Evolutionary conservation across 2,888 invertebrate species (phyloP).

Genomic region (Drepanosiphum platanoidis): DNA sequence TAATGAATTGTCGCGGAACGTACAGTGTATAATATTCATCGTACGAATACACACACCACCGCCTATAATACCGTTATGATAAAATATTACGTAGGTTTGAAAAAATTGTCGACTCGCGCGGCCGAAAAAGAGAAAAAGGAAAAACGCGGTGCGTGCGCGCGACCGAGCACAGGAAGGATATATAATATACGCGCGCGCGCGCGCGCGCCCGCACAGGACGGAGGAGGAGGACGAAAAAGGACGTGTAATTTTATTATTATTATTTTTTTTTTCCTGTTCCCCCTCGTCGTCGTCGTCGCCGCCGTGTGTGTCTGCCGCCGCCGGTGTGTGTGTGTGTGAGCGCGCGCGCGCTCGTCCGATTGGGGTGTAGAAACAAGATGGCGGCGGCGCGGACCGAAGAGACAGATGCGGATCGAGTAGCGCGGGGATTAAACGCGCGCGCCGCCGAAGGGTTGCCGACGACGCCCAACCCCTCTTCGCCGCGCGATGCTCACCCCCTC

Average conservation of each 20-base stretch:
- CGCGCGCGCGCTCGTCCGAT: constrained; percentile 40
- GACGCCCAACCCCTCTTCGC: constrained; percentile 41
- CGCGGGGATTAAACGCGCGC: constrained; percentile 53
- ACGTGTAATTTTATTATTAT: constrained; percentile 52
- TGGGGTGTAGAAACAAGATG: constrained; percentile 62
- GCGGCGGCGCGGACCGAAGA: constrained; percentile 11
- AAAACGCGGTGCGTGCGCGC: constrained; percentile 5
- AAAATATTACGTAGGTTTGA: too few relatives aligned
- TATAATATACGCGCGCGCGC: neutral
- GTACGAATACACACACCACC: too few relatives aligned
- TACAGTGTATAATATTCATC: neutral
- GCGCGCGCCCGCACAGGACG: too few relatives aligned
- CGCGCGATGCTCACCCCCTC: too few relatives aligned
- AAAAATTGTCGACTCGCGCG: neutral
- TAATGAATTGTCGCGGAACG: too few relatives aligned
- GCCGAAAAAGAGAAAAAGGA: neutral
- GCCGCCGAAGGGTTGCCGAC: constrained; percentile 46
- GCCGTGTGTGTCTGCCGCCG: constrained; percentile 30
- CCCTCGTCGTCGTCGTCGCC: neutral
- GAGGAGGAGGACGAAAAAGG: constrained; percentile 41
- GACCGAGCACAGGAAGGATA: constrained; percentile 13
- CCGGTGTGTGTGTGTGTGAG: constrained; percentile 24
- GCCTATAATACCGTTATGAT: constrained; percentile 19
- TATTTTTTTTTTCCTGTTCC: constrained; percentile 18
- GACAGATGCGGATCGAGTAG: constrained; percentile 51